phyloP scores from a whole-genome alignment of 1,140 invertebrate genomes.

The Leguminivora glycinivorella region DNA sequence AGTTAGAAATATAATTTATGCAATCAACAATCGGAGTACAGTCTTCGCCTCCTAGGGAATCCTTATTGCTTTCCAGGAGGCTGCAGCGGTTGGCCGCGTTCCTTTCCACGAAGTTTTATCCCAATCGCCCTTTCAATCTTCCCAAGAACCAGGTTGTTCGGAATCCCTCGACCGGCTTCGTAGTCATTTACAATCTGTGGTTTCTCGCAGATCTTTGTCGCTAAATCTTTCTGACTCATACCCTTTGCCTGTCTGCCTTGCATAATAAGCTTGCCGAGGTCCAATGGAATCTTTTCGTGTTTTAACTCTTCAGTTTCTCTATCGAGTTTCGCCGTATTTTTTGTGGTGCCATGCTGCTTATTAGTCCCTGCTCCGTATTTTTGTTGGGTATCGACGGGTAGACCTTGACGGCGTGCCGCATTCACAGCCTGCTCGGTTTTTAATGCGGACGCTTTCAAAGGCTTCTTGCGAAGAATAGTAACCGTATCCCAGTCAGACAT shows the following conservation, averaged over 20 bases:
- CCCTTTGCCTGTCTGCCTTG: constrained; percentile 95
- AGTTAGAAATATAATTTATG: constrained; percentile 64
- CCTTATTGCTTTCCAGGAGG: constrained; percentile 89
- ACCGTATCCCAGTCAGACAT: constrained; percentile 96
- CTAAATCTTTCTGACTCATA: constrained; percentile 98
- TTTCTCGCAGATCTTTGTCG: constrained; percentile 98
- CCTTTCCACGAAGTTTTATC: constrained; percentile 96
- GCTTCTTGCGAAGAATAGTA: constrained; percentile 93
- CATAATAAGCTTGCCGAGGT: constrained; percentile 96
- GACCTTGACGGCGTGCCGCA: constrained; percentile 88
- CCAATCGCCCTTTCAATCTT: constrained; percentile 97
- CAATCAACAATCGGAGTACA: constrained; percentile 73
- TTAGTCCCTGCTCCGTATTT: constrained; percentile 98
- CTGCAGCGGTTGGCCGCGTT: constrained; percentile 91
- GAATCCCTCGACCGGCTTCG: constrained; percentile 96
- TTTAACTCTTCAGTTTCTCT: constrained; percentile 98
- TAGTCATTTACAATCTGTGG: constrained; percentile 98
- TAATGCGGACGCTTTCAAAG: constrained; percentile 90
- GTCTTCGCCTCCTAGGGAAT: constrained; percentile 77
- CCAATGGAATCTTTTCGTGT: constrained; percentile 93
- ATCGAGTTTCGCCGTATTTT: constrained; percentile 98
- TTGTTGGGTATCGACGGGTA: constrained; percentile 94
- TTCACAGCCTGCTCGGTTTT: constrained; percentile 93
- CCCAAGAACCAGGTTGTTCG: constrained; percentile 95
- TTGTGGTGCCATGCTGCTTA: constrained; percentile 94